These are phyloP conservation scores for Pinna nobilis DNA, from an alignment of 1,140 invertebrate species.

Conservation along the genomic window DNA sequence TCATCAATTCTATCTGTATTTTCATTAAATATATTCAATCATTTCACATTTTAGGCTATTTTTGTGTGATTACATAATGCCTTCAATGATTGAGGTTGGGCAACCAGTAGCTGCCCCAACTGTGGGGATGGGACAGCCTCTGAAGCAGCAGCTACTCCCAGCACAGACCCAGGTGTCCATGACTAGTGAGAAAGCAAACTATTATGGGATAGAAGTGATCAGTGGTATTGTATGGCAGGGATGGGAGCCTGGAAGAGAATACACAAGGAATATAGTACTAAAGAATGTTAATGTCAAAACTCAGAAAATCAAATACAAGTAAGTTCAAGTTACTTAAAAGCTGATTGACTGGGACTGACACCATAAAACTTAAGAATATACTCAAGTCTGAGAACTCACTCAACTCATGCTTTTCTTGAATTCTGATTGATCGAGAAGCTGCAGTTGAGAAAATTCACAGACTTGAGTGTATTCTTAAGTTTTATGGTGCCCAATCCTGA, in stretches of 20 bases:
- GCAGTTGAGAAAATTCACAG: no score
- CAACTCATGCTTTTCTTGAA: no score
- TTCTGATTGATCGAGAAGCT: no score
- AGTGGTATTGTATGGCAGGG: constrained; percentile 67
- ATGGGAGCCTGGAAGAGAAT: constrained; percentile 73
- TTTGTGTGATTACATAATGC: constrained; percentile 11
- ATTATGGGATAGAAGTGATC: constrained; percentile 70
- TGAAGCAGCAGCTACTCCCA: constrained; percentile 36
- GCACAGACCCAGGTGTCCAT: constrained; percentile 24
- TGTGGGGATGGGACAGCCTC: constrained; percentile 26
- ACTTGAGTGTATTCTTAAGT: no score
- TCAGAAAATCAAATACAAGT: constrained; percentile 73
- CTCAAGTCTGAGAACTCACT: no score
- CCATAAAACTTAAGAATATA: no score
- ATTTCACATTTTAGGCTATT: neutral
- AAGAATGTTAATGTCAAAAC: constrained; percentile 73
- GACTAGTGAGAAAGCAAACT: constrained; percentile 36
- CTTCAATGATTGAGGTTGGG: constrained; percentile 48
- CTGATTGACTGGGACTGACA: no score
- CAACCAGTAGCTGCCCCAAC: constrained; percentile 42
- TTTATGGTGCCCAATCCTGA: no score
- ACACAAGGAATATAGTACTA: constrained; percentile 71
- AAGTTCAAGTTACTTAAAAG: constrained; percentile 34
- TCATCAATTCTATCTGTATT: no score
- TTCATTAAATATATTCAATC: neutral